Base-by-base conservation (phyloP, 2,888 invertebrate species). In the Tyria jacobaeae region DNA sequence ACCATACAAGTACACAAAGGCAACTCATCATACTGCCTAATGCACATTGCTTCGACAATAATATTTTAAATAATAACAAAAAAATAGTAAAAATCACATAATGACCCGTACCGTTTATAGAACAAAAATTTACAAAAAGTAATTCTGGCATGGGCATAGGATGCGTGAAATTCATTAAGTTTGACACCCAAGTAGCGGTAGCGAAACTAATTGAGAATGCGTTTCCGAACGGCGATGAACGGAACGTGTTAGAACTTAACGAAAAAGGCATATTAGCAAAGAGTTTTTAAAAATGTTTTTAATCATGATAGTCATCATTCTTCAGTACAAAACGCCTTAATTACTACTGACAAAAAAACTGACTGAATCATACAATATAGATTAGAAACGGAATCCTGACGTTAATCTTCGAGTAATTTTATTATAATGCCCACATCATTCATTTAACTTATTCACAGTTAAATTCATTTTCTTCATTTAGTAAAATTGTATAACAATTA, bases 181-280 rank as follows among this genome's bases (percentile, higher is more conserved):
- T 65, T 84, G 87, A 91, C 92, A 87, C 91, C 91, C 90, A 88
- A 87, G 89, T 82, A 79, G 90, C 69, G 69, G 78, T 62, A 74
- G 85, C 83, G 68, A 79, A 58, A 67, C 84, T 80, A 89, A 89
- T 79, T 65, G 69, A 75, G 72, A 84, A 84, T 79, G 75, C 71
- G 71, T 77, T 71, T 68, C 71, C 76, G 73, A 52, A 52, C 56
- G n/a, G 35, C 50, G 79, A 71, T 57, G 62, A 39, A 56, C 37
- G 48, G 4, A 60, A 57, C 50, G 31, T 44, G 31, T 58, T 41
- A 35, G 59, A 47, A 21, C 41, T 10, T 44, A 5, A n/a, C n/a
- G n/a, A 21, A 21, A 21, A 44, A 44, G 1, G 3, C 9, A 21
- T 1, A 21, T 44, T 21, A 21, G 41, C 41, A 44, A 44, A 10